These are phyloP conservation scores for Cryptomyrus ogoouensis DNA, from an alignment of 2,113 vertebrate species.

Conservation along the genomic window DNA sequence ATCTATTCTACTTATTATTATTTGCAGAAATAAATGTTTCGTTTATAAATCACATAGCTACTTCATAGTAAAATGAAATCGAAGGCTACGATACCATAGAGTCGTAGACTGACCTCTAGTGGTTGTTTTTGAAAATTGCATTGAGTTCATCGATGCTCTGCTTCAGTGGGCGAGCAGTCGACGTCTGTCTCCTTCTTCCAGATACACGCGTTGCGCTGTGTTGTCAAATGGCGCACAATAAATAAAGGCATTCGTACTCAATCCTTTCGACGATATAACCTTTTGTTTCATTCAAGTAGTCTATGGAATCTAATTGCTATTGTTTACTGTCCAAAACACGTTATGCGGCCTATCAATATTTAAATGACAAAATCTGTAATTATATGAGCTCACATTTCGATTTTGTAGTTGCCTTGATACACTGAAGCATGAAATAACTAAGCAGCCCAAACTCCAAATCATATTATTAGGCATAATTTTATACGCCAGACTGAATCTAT, in stretches of 20 bases:
- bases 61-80: background rate
- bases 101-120: background rate
- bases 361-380: slow-evolving; percentile 20
- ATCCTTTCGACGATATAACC: background rate
- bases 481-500: slow-evolving; percentile 9
- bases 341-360: slow-evolving; percentile 20
- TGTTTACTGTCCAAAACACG: slow-evolving; percentile 13
- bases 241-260: background rate
- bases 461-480: slow-evolving; percentile 18
- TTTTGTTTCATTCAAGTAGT: background rate
- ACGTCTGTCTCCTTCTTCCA: background rate
- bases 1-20: background rate
- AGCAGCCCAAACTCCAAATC: slow-evolving; percentile 16
- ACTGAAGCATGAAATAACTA: slow-evolving; percentile 27
- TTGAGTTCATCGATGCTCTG: background rate
- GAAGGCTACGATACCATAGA: background rate
- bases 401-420: background rate
- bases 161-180: background rate
- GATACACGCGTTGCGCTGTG: no score
- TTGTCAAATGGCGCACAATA: background rate
- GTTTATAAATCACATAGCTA: background rate
- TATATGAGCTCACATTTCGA: slow-evolving; percentile 9
- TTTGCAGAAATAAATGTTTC: background rate
- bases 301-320: background rate
- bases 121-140: background rate